Evolutionary conservation across 1,140 invertebrate genomes (phyloP), one percentile per base, ranked within the genome.

Genomic region (Aphaenogaster floridana): DNA sequence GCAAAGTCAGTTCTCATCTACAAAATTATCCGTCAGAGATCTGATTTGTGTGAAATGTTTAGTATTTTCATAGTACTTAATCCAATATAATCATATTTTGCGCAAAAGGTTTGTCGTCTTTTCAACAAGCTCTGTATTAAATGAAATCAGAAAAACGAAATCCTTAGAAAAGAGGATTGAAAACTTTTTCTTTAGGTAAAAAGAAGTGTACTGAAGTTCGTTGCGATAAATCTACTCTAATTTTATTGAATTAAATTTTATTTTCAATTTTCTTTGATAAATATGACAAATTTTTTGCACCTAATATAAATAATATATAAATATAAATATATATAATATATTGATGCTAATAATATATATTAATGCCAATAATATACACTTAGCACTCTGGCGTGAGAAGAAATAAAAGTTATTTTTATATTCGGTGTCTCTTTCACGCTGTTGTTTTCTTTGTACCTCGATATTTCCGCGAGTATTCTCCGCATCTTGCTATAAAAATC

Each of bases 401-500:
- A 50, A 63, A 8, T 36, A 50, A 54, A n/a, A 17, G 13, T 84
- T 61, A 28, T 64, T 79, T 48, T 66, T 68, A 36, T 36, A 61
- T 64, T 36, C 15, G n/a, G 13, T 59, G 28, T 61, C 21, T 42
- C n/a, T 79, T 13, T 54, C 71, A 71, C 69, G 39, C 50, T 81
- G 80, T 81, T 39, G 57, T 88, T 79, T 85, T 61, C 52, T 74
- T 54, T 17, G 11, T 21, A 8, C 0, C 39, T 48, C 54, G 71
- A 88, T 74, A 52, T 80, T 63, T 76, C 28, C 48, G 13, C 13
- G 8, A 78, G 34, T 48, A 50, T 34, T 59, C 13, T 50, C 8
- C 8, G 17, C 21, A 54, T 66, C 61, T 78, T 45, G 68, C 45
- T 83, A 81, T 81, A 76, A 84, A 84, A 84, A 84, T 84, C 54